A percentile compares a stretch with the other conserved stretches of the same genome.
Evolutionary conservation across 2,113 vertebrate species (phyloP).

Genomic region (Apaloderma vittatum): DNA sequence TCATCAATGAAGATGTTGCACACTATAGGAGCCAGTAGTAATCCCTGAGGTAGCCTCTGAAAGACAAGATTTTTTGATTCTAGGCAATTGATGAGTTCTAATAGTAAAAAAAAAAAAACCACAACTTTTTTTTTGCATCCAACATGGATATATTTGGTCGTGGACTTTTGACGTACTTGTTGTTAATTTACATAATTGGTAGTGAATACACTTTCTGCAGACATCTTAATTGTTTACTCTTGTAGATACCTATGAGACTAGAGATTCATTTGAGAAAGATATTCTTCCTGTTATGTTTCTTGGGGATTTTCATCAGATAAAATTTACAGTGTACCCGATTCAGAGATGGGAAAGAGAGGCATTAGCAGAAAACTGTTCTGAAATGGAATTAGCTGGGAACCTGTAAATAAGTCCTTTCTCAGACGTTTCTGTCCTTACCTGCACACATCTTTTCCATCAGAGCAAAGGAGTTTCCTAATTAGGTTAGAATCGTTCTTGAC

Average conservation of each 20-base stretch:
- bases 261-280: background rate
- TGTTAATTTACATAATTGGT: background rate
- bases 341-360: background rate
- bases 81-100: background rate
- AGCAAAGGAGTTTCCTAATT: background rate
- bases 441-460: background rate
- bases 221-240: background rate
- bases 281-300: background rate
- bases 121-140: background rate
- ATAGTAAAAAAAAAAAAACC: background rate
- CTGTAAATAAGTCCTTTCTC: background rate
- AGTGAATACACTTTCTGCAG: background rate
- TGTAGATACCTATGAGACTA: background rate
- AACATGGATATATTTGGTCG: background rate
- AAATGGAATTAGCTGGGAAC: background rate
- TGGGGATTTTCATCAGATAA: background rate
- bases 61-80: background rate
- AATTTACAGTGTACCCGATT: background rate
- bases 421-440: background rate
- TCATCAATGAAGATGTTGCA: background rate
- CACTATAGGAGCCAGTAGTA: background rate
- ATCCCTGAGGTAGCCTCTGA: background rate
- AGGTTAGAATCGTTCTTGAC: background rate
- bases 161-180: background rate
- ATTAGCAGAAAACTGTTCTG: background rate